Conservation (phyloP, 2,797 vertebrate species). For the Falco novaeseelandiae region DNA sequence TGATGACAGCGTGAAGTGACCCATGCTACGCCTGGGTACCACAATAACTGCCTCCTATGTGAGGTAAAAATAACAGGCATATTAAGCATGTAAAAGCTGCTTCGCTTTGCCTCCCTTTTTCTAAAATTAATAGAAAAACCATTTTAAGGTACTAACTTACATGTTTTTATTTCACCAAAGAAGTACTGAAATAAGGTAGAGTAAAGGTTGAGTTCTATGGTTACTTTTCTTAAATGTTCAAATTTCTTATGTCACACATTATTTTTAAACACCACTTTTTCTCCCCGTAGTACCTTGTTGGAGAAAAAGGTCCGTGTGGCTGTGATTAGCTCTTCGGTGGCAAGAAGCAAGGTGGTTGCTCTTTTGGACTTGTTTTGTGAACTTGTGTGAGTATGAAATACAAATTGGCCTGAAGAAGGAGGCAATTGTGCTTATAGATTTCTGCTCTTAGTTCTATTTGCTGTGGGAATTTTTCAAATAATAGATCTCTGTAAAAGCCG, state of each 20-base stretch:
- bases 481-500: not conserved
- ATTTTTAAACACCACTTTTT: not conserved
- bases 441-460: not conserved
- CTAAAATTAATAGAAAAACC: not conserved
- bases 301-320: not conserved
- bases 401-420: not conserved
- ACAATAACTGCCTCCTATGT: not conserved
- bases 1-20: not conserved
- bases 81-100: not conserved
- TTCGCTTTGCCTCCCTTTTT: not conserved
- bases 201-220: not conserved
- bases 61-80: not conserved
- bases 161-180: not conserved
- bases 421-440: not conserved
- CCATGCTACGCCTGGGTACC: not conserved
- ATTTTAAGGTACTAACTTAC: not conserved
- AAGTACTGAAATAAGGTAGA: not conserved
- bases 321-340: not conserved
- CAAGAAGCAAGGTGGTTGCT: not conserved
- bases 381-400: not conserved
- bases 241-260: not conserved
- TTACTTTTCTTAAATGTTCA: not conserved
- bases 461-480: not conserved
- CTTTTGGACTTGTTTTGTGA: not conserved
- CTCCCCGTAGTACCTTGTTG: fast-evolving